Base-by-base conservation (phyloP, 2,113 vertebrate species). In the Urocolius indicus region DNA sequence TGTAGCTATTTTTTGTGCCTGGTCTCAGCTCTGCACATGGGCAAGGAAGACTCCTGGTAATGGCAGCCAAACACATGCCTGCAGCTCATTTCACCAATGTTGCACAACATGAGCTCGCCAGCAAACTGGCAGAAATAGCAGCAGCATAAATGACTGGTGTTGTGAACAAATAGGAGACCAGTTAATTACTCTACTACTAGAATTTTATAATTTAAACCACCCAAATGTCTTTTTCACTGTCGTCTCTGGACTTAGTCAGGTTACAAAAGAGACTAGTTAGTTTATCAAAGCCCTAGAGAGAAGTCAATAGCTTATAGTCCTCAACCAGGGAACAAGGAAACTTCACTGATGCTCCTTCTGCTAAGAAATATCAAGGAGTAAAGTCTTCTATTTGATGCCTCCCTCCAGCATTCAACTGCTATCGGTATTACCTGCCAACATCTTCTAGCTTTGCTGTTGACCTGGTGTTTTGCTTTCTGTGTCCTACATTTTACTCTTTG, bases 51-150 rank as follows among this genome's bases (percentile, higher is more conserved):
- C 55, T 90, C 46, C 66, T 55, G 74, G 68, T 48, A 67, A 23
- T 11, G 57, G 92, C 78, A 92, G 81, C 45, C 30, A 20, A 78
- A 74, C 63, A 78, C 80, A 78, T 2, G 52, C 34, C 68, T 71
- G 68, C 68, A 83, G 90, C 76, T 94, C 68, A 45, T 88, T 86
- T 89, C 82, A 88, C 22, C 79, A 80, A 0, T 67, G 82, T n/a
- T 95, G 86, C 21, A 90, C 90, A 94, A 93, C 89, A 90, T 2
- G 32, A 91, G 63, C 75, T 88, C 7, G 29, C 84, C 90, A 84
- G 82, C 75, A 95, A 90, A 83, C 68, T 69, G 76, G 82, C 68
- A 80, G 63, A 77, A 88, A 62, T 85, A 74, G 6, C 75, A 94
- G 72, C 79, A 72, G 29, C 21, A 93, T 80, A 93, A 96, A 92